A percentile compares a stretch with the other conserved stretches of the same genome.
Evolutionary conservation across 2,113 vertebrate species (phyloP).

Genomic region (Tetrax tetrax): DNA sequence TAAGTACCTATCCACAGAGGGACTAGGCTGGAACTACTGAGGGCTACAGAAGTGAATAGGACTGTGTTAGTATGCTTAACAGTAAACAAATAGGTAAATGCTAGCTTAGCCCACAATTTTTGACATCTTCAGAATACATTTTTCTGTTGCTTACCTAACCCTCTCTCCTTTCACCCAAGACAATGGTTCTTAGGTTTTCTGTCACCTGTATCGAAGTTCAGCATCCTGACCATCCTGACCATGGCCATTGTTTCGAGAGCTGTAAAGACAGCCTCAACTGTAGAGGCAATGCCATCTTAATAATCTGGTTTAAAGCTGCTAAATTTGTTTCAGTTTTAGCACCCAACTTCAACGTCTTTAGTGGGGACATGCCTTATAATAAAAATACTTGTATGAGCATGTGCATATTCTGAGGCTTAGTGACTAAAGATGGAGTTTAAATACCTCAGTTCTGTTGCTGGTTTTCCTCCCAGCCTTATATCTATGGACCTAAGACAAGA

Average conservation of each 20-base stretch:
- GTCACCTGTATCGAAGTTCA: not conserved
- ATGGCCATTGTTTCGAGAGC: not conserved
- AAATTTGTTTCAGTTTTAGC: not conserved
- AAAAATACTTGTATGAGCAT: not conserved
- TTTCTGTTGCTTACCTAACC: not conserved
- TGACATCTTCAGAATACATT: not conserved
- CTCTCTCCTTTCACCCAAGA: not conserved
- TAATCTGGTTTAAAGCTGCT: not conserved
- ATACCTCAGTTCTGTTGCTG: not conserved
- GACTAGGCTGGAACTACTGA: not conserved
- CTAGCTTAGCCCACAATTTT: not conserved
- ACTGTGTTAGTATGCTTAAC: not conserved
- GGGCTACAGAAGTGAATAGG: not conserved
- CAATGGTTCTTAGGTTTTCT: not conserved
- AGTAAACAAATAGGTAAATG: not conserved
- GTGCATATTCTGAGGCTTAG: not conserved
- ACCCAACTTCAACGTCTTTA: not conserved
- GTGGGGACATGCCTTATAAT: not conserved
- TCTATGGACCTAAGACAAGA: not conserved
- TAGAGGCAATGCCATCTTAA: not conserved
- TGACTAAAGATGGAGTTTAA: not conserved
- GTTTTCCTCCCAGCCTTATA: not conserved
- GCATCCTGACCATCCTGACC: too few relatives aligned
- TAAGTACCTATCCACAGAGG: not conserved
- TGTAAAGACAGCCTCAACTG: not conserved